Conservation (phyloP, 2,113 vertebrate species). For the Psephotus haematonotus region DNA sequence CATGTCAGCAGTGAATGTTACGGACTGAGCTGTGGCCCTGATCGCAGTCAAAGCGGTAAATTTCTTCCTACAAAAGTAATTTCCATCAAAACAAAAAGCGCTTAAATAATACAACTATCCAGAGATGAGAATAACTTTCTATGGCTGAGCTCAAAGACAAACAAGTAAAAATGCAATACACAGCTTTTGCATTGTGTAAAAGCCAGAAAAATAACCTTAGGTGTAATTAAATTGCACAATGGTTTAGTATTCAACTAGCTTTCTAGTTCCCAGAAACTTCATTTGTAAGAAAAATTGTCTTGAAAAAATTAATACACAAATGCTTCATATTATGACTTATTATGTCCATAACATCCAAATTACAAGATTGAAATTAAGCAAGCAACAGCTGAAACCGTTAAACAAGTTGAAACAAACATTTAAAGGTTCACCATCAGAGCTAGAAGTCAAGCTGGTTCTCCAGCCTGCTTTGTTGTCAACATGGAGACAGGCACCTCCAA, state of each 20-base stretch:
- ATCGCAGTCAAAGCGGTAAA: constrained; percentile 66
- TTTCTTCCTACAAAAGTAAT: constrained; percentile 70
- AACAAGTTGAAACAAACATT: neutral
- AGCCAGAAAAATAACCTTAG: neutral
- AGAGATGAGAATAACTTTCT: constrained; percentile 43
- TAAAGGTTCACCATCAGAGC: neutral
- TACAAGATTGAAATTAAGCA: neutral
- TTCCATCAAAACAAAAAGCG: constrained; percentile 71
- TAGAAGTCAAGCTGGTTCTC: neutral
- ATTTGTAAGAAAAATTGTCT: neutral
- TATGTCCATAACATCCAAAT: neutral
- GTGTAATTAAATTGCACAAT: neutral
- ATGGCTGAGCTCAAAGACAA: constrained; percentile 18
- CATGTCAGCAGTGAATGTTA: constrained; percentile 70
- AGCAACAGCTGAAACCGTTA: neutral
- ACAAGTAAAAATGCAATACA: constrained; percentile 42
- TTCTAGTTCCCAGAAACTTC: neutral
- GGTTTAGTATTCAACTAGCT: neutral
- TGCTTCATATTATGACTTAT: neutral
- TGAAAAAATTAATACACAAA: neutral
- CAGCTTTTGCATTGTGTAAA: neutral
- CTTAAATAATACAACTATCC: constrained; percentile 64
- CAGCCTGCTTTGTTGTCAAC: neutral
- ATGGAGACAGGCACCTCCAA: neutral
- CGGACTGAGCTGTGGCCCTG: constrained; percentile 64